These are phyloP conservation scores for Aporophyla lueneburgensis DNA, from an alignment of 2,888 invertebrate genomes.

Conservation along the genomic window DNA sequence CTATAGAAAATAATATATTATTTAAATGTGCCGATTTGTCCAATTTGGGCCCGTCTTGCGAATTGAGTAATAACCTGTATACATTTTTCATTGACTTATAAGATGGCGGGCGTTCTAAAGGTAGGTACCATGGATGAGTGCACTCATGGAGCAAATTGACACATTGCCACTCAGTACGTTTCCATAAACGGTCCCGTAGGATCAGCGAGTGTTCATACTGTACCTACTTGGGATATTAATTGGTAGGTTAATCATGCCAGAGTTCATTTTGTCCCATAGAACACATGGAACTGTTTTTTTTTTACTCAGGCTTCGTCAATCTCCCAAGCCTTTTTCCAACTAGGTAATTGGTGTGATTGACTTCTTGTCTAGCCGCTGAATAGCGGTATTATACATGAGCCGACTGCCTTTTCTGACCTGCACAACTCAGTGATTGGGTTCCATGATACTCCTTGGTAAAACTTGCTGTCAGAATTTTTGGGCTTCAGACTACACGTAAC, in stretches of 20 bases:
- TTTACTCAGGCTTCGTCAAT: neutral
- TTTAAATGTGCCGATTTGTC: no score
- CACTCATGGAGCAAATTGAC: slow-evolving; percentile 55
- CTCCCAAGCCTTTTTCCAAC: neutral
- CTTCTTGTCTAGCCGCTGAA: neutral
- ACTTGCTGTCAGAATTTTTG: neutral
- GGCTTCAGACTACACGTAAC: neutral
- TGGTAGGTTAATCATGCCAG: slow-evolving; percentile 22
- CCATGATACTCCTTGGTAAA: neutral
- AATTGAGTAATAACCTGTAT: neutral
- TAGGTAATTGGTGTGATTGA: neutral
- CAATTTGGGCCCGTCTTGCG: no score
- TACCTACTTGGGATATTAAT: slow-evolving; percentile 12
- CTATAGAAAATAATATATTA: no score
- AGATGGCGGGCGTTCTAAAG: slow-evolving; percentile 1
- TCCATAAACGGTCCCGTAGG: slow-evolving; percentile 39
- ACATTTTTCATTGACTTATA: slow-evolving; percentile 27
- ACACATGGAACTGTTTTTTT: no score
- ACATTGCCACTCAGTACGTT: slow-evolving; percentile 47
- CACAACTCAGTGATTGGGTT: neutral
- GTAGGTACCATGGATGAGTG: slow-evolving; percentile 44
- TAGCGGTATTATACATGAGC: neutral
- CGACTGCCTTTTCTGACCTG: neutral
- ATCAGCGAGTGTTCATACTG: slow-evolving; percentile 33
- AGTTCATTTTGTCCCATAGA: neutral